Conservation (phyloP, 2,113 vertebrate species). For the Ceyx margarethae region DNA sequence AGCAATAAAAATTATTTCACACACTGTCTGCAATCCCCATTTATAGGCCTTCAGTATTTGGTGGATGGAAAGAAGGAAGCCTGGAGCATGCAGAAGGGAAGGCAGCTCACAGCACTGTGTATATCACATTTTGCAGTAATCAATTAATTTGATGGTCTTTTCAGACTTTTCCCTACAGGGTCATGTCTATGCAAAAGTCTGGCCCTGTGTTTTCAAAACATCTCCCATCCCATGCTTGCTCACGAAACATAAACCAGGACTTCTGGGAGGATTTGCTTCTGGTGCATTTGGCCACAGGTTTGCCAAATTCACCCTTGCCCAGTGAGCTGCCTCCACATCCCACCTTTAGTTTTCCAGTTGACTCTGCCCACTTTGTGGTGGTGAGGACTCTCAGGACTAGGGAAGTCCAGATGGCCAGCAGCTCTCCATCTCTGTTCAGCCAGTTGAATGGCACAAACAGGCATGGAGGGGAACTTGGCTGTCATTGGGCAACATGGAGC, state of each 20-base stretch:
- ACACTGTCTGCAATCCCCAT: not conserved
- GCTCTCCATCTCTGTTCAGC: not conserved
- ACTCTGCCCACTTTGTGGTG: not conserved
- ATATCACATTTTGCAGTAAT: not conserved
- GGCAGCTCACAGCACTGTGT: not conserved
- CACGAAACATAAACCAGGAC: not conserved
- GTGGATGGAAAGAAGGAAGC: not conserved
- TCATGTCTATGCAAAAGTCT: not conserved
- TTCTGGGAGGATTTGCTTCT: not conserved
- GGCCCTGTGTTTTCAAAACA: not conserved
- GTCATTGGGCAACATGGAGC: not conserved
- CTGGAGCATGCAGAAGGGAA: not conserved
- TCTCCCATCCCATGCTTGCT: not conserved
- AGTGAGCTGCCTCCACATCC: not conserved
- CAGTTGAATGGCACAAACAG: not conserved
- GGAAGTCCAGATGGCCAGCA: not conserved
- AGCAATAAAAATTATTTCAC: slow-evolving; percentile 16
- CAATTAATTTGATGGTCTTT: not conserved
- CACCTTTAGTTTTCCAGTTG: not conserved
- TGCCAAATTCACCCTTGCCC: not conserved
- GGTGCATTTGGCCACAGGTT: not conserved
- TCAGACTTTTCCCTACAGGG: not conserved
- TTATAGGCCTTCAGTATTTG: not conserved
- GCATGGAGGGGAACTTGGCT: not conserved
- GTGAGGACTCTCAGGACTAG: not conserved